Base-by-base conservation (phyloP, 37 sponge, comb jelly and placozoan genomes). In the Eunapius fragilis region DNA sequence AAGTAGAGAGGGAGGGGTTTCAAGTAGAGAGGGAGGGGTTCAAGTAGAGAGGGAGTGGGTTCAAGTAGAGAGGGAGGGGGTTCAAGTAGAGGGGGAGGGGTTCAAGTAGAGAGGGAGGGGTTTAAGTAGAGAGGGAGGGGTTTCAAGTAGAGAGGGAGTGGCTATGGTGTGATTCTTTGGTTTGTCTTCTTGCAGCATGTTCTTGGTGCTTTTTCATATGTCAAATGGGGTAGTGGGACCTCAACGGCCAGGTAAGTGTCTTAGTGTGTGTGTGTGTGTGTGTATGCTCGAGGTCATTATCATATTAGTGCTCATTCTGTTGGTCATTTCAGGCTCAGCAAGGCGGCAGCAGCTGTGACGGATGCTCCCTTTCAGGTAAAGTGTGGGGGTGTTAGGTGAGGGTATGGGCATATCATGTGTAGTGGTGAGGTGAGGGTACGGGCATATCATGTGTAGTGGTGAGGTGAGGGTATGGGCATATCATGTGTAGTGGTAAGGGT, bases 171-270 rank as follows among this genome's bases (percentile, higher is more conserved):
- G 31, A 9, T 33, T 72, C 71, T 26, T 58, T 12, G 9, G 7
- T 45, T 58, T 19, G 14, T 58, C 58, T 58, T 23, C 35, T 69
- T 81, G 31, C 78, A 86, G 74, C 79, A 87, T 0, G 41, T 77
- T 5, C 80, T 80, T 31, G 79, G 72, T 33, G 84, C 83, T 49
- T 75, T 33, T 9, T 49, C 81, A 24, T 81, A 69, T 31, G 77
- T 90, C 70, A 88, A 91, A 80, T 94, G 91, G 91, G 88, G 88
- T 33, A 77, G 82, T 19, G 82, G 74, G 10, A 31, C 78, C 32
- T 35, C 82, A 30, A 32, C 70, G 0, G 31, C 92, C 4, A 84
- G 92, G 85, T 87, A 79, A 71, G 24, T 49, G 25, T 71, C 7
- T 78, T 27, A 70, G 33, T 82, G 35, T 82, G 2, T 37, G 58